phyloP scores from a whole-genome alignment of 2,888 invertebrate genomes.

The Andrena trimmerana region DNA sequence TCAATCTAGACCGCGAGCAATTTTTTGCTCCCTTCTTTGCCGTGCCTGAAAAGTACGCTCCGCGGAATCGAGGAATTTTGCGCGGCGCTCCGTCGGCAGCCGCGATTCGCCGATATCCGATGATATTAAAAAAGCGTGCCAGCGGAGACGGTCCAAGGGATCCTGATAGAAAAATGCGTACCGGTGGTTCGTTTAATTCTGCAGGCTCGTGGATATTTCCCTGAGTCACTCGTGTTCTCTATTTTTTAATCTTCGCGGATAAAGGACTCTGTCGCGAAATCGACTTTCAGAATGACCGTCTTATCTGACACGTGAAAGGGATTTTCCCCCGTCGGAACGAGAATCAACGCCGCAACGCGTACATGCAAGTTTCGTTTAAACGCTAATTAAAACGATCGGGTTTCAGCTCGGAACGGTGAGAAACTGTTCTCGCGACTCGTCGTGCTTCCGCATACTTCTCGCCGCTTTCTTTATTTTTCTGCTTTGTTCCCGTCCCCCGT shows the following conservation, averaged over 20 bases:
- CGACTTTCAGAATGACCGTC: constrained; percentile 36
- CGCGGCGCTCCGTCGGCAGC: not conserved
- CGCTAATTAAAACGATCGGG: constrained; percentile 11
- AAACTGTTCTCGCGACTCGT: constrained; percentile 14
- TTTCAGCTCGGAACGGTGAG: constrained; percentile 7
- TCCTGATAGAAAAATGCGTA: constrained; percentile 1
- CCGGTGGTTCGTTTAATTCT: constrained; percentile 25
- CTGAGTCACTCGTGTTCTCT: not conserved
- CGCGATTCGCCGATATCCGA: constrained; percentile 3
- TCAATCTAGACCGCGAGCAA: constrained; percentile 27
- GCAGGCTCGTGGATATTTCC: not conserved
- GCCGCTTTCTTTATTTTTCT: constrained; percentile 28
- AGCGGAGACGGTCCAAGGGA: constrained; percentile 2
- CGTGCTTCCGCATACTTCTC: constrained; percentile 20
- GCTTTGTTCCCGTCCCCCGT: not conserved
- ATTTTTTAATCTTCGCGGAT: not conserved
- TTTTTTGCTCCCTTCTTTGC: constrained; percentile 9
- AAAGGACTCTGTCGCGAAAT: not conserved
- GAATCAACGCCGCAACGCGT: constrained; percentile 57
- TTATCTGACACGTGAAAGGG: constrained; percentile 17
- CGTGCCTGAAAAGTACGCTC: constrained; percentile 19
- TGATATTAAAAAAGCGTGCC: constrained; percentile 18
- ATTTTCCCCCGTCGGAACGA: constrained; percentile 40
- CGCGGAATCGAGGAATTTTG: constrained; percentile 15
- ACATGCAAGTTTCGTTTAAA: constrained; percentile 7